Evolutionary conservation across 2,113 vertebrate genomes (phyloP), one percentile per base, ranked within the genome.

Genomic region (Cephalopholis sonnerati): DNA sequence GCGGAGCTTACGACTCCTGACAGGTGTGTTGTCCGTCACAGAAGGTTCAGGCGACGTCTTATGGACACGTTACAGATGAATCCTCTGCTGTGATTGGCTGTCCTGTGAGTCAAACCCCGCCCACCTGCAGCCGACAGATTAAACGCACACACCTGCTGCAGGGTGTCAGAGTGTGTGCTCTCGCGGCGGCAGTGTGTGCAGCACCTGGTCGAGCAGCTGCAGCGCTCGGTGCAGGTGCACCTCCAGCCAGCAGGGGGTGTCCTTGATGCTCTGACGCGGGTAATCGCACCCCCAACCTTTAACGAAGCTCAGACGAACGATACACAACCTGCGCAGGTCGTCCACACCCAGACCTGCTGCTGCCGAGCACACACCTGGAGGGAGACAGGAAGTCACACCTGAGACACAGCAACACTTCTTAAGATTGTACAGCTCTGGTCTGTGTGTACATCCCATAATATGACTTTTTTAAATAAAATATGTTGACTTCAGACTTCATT

Each of bases 281-380:
- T 96, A 96, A 70, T 97, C 95, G 0, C 94, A 96, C 0, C 96
- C 97, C 96, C 96, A 97, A n/a, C 96, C 96, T 78, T 97, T 96
- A 3, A 97, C 96, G 3, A 96, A 96, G 85, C 95, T 96, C 71
- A 97, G 91, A 1, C 95, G 90, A 61, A 96, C 87, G 46, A 96
- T 96, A 48, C 95, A 96, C 13, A 97, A 79, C 0, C 95, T 82
- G 29, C 96, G 92, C 83, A 96, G 93, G 75, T 96, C 96, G 1
- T 96, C 96, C 62, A 96, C 96, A 0, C 94, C 95, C 25, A 96
- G 95, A 36, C 95, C 96, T 0, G 96, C 95, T 0, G 94, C 88
- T 17, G 41, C 8, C 0, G 94, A 94, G 24, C 24, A 57, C 32
- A 84, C 72, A 81, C 63, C 82, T 87, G 75, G 16, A 74, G 29